Base-by-base conservation (phyloP, 2,888 invertebrate genomes). In the Eristalis tenax region DNA sequence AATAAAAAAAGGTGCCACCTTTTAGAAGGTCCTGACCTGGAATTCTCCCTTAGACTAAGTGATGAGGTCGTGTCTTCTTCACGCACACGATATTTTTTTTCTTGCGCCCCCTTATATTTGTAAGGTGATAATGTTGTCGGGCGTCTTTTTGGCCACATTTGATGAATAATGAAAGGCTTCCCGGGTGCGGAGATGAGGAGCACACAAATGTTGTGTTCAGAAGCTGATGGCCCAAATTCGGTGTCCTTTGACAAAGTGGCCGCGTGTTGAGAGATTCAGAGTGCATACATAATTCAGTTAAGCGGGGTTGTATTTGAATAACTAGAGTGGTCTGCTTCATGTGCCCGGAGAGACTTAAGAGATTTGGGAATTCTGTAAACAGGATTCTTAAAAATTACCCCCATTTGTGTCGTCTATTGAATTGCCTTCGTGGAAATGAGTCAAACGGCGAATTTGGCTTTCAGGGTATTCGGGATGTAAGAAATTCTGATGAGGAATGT, bases 131-230 rank as follows among this genome's bases (percentile, higher is more conserved):
- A 80, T 80, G 68, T 63, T 68, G 57, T 69, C 56, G 80, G 74
- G 61, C 69, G 73, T 56, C 74, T 73, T 40, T 50, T 80, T 80
- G 80, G 80, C 80, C 80, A 80, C 80, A 74, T 80, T 74, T 80
- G 80, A 80, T 80, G 68, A 80, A 80, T 74, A 80, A 80, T 80
- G 69, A 80, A 80, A 80, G 70, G 59, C 59, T 28, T 59, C 22
- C 50, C 10, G n/a, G 23, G 38, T 15, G 4, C 32, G 8, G 32
- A 10, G 8, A 0, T 35, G 38, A 56, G 59, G 18, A 3, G 18
- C 22, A 71, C 65, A 28, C 71, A 65, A 71, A 57, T 71, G n/a
- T 65, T 64, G 38, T n/a, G 6, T 28, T 59, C 18, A 18, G 23
- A 18, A 0, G 13, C 5, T 13, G 15, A 56, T 10, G 32, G 15